Evolutionary conservation across 2,888 invertebrate genomes (phyloP), one percentile per base, ranked within the genome.

Genomic region (Urechis unicinctus): DNA sequence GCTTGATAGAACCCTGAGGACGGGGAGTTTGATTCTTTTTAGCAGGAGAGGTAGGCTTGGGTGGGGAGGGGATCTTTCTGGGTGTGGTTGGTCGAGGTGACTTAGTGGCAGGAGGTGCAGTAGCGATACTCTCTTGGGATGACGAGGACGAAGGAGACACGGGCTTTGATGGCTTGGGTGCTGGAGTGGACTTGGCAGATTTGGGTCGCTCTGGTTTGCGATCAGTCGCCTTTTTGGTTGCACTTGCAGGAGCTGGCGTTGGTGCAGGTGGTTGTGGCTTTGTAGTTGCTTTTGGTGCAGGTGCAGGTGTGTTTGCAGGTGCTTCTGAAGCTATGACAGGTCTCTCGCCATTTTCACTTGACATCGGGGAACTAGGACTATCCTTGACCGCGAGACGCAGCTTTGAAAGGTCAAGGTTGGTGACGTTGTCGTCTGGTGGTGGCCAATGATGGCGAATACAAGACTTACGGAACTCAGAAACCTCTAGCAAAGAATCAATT

Each of bases 401-500:
- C n/a, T n/a, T n/a, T n/a, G n/a, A n/a, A 9, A 36, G 36, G 17
- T 17, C 9, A 17, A 36, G 36, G 36, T 36, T 36, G 17, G 9
- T 17, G 36, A 9, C 36, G 9, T 13, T 17, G 36, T 36, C 61
- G 3, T 31, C 51, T 24, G 56, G 57, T 3, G 64, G 63, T 2
- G 64, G 64, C 64, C 64, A 64, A 42, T 55, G 36, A 36, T 66
- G 63, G 2, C 66, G 56, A 4, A 63, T 28, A 43, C 63, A 63
- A 17, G 64, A 63, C 44, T 60, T 58, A 6, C 66, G 56, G 50
- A 66, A 65, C 48, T 66, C 63, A 25, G 60, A 55, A 29, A 65
- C 60, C 46, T 65, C 65, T 13, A 65, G 55, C 30, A 61, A 50
- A 3, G 62, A 59, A 47, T 63, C 54, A 42, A 64, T 60, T 46